Evolutionary conservation across 2,888 invertebrate genomes (phyloP), one percentile per base, ranked within the genome.

Genomic region (Pycnomerus fuliginosus): DNA sequence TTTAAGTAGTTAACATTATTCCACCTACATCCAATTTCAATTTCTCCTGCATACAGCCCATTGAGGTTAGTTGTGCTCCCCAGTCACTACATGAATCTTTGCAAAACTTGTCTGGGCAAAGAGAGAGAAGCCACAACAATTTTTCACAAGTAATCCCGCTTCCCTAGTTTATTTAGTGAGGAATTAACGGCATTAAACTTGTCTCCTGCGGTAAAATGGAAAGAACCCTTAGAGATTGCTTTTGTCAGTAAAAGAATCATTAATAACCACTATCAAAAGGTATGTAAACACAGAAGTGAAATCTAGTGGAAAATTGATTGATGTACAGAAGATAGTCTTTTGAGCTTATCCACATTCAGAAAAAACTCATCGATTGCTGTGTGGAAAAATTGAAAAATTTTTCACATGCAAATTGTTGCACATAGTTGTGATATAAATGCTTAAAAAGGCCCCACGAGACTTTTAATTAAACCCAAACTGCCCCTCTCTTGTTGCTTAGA

Each of bases 401-500:
- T 13, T 50, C 61, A 64, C 60, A 58, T 61, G 58, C 56, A 55
- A 61, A 54, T 55, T 58, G 55, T 58, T 54, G 50, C 52, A 40
- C 49, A 52, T 56, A 57, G 52, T 56, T 58, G 43, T 44, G 54
- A 54, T 62, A 52, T 63, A 66, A 67, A 63, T 55, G 62, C 49
- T 47, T 53, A 56, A 68, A 70, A 68, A 65, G 65, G 64, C 61
- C 71, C 64, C 68, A 43, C 55, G 70, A 67, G 71, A 68, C 62
- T 68, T 72, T 71, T 72, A 72, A 72, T 72, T 72, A 72, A 72
- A 72, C 62, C 63, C 55, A 62, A 58, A 61, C 63, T 58, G 61
- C 67, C 67, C 66, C 62, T n/a, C n/a, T n/a, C n/a, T n/a, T 56
- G 50, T 54, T 40, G 58, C 58, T 55, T 57, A 92, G 92, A 36